Base-by-base conservation (phyloP, 2,888 invertebrate genomes). In the Lordiphosa fenestrarum region DNA sequence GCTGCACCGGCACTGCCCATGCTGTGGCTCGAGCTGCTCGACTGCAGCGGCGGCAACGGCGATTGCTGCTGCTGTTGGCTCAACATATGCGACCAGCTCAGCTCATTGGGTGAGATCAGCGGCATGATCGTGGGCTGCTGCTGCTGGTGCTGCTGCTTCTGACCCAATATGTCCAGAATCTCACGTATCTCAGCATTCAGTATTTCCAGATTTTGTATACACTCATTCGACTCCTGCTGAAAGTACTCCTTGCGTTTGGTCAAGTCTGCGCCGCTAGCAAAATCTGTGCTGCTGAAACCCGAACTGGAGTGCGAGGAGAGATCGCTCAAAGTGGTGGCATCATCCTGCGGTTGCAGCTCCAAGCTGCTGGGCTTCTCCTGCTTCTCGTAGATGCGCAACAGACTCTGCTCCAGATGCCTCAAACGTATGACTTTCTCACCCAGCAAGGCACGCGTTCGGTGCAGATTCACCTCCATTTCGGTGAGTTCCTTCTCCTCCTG, bases 371-470 rank as follows among this genome's bases (percentile, higher is more conserved):
- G 86, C 52, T 89, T 88, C 49, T 89, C 89, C 51, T 30, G 30
- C 10, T 89, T 89, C 57, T 89, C 89, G 85, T 86, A 90, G 89
- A 90, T 60, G 15, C 93, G 90, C 51, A 94, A 91, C 54, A 95
- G 89, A 1, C 95, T 94, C 70, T 95, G 94, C 87, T 95, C 95
- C 85, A 95, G 91, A 87, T 95, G 95, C 3, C 94, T 91, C 85
- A 95, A 90, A 15, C 95, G 91, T 51, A 95, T 95, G 51, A 95
- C 94, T 88, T 95, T 95, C 88, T 95, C 95, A 10, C 95, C 95
- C 15, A 95, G 90, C 35, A 95, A 89, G 4, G 95, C 94, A 1
- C 94, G 92, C 2, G 95, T 95, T 0, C 95, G 92, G 90, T 95
- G 95, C 41, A 95, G 88, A 56, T 94, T 95, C 61, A 95, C 95